Percentiles rank a stretch among this genome's conserved stretches.
phyloP scores from a whole-genome alignment of 1,140 invertebrate genomes.

The Aricia agestis region DNA sequence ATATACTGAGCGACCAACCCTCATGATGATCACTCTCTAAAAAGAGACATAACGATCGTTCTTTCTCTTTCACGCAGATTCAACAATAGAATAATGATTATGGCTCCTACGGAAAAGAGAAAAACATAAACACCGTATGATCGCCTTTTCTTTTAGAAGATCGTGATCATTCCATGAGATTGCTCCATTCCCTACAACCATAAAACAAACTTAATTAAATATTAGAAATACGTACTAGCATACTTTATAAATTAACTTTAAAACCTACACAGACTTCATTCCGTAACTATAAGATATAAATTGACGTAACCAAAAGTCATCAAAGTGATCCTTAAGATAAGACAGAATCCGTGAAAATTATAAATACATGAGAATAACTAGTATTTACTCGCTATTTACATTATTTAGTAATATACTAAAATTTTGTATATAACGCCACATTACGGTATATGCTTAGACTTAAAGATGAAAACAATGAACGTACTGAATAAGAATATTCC shows the following conservation, averaged over 20 bases:
- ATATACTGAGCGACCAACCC: neutral
- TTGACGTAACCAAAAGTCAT: slow-evolving; percentile 60
- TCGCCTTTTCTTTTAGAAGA: neutral
- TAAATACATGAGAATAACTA: slow-evolving; percentile 37
- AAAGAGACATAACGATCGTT: neutral
- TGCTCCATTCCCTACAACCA: slow-evolving; percentile 2
- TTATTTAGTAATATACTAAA: slow-evolving; percentile 73
- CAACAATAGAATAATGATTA: neutral
- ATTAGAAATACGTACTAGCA: slow-evolving; percentile 51
- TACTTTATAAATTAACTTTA: slow-evolving; percentile 57
- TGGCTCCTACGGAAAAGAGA: neutral
- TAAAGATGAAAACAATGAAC: slow-evolving; percentile 18
- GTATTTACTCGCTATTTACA: slow-evolving; percentile 52
- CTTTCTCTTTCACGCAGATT: neutral
- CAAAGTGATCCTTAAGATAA: slow-evolving; percentile 34
- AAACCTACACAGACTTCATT: slow-evolving; percentile 61
- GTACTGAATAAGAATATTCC: neutral
- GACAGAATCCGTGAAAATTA: slow-evolving; percentile 31
- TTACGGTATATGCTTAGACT: slow-evolving; percentile 37
- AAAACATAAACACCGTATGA: neutral
- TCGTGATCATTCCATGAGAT: slow-evolving; percentile 2
- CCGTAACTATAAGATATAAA: slow-evolving; percentile 56
- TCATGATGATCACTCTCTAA: neutral
- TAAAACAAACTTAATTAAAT: slow-evolving; percentile 18
- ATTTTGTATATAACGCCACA: slow-evolving; percentile 57